Evolutionary conservation across 2,888 invertebrate species (phyloP).

Genomic region (Plebejus anna): DNA sequence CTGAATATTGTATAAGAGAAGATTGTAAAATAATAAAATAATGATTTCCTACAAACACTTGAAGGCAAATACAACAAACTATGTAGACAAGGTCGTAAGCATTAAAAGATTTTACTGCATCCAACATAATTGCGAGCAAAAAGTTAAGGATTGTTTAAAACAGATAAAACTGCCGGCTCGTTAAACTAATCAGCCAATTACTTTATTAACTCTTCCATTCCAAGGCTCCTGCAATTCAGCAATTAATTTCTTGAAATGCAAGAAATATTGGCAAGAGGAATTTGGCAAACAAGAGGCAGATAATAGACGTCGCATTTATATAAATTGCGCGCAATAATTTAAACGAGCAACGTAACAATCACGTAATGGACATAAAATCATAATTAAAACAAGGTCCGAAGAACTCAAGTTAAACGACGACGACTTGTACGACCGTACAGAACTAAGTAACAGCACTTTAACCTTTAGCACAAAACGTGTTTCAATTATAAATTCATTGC

Average conservation of each 20-base stretch:
- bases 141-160: constrained; percentile 20
- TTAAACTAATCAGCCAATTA: constrained; percentile 49
- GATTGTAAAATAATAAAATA: not conserved
- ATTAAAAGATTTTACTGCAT: not conserved
- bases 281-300: not conserved
- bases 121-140: constrained; percentile 2
- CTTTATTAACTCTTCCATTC: constrained; percentile 46
- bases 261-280: not conserved
- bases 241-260: constrained; percentile 33
- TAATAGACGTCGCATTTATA: not conserved
- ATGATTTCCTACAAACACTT: not conserved
- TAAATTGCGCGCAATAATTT: not conserved
- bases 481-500: not conserved
- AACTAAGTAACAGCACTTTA: constrained; percentile 6
- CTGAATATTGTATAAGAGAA: no score
- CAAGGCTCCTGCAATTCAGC: constrained; percentile 44
- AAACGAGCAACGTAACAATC: not conserved
- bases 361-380: constrained; percentile 2
- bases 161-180: constrained; percentile 32
- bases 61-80: not conserved
- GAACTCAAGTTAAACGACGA: not conserved
- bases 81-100: not conserved
- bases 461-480: not conserved
- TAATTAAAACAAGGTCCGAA: not conserved
- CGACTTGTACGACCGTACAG: no score